Percentiles rank a stretch among this genome's conserved stretches.
These are phyloP conservation scores for Lophotriccus pileatus DNA, from an alignment of 2,797 vertebrate genomes.

Conservation along the genomic window DNA sequence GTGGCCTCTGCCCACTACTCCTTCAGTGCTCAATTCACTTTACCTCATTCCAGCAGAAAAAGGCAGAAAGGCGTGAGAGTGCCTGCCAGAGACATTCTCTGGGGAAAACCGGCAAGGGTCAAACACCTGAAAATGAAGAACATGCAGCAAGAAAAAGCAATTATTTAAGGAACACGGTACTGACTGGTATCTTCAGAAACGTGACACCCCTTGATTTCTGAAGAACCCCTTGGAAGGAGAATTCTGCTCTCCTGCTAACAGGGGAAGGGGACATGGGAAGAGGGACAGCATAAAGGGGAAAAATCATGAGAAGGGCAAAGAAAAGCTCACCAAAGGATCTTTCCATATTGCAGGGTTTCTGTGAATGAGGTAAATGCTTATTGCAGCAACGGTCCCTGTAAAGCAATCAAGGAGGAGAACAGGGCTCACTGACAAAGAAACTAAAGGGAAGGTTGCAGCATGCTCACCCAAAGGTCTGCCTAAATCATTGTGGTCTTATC, in stretches of 20 bases:
- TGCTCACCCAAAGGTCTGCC: not conserved
- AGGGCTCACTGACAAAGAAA: not conserved
- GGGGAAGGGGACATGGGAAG: not conserved
- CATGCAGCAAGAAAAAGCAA: rapidly evolving
- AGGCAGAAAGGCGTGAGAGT: constrained; percentile 84
- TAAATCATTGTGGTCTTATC: not conserved
- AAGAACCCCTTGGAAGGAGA: not conserved
- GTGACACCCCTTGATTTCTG: not conserved
- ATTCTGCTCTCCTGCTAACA: not conserved
- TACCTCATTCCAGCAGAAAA: constrained; percentile 88
- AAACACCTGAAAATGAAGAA: constrained; percentile 75
- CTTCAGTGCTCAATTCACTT: not conserved
- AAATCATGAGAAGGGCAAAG: not conserved
- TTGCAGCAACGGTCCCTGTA: not conserved
- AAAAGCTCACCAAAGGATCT: constrained; percentile 69
- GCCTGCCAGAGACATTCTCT: constrained; percentile 78
- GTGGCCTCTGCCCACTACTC: not conserved
- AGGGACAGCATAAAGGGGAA: not conserved
- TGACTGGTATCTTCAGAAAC: not conserved
- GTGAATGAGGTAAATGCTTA: constrained; percentile 74
- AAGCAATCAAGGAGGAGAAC: not conserved
- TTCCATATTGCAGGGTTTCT: constrained; percentile 72
- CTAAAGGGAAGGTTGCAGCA: not conserved
- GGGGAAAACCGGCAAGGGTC: constrained; percentile 84
- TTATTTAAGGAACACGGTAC: not conserved